phyloP scores from a whole-genome alignment of 2,797 vertebrate genomes.

The Eulemur coronatus region DNA sequence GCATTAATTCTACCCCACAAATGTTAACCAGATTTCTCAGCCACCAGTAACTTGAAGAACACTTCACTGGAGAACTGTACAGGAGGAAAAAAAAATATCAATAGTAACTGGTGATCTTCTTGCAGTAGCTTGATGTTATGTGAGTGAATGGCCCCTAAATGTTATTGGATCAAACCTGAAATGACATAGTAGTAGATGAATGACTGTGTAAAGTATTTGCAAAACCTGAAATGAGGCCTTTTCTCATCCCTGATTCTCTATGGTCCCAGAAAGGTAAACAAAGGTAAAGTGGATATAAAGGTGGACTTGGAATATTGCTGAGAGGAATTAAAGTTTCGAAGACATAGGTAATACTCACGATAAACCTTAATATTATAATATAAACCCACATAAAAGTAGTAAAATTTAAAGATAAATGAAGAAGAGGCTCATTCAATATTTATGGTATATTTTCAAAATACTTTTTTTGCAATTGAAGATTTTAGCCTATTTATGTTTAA shows the following conservation, averaged over 20 bases:
- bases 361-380: background rate
- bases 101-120: background rate
- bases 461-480: background rate
- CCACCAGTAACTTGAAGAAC: background rate
- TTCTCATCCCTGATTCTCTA: background rate
- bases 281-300: background rate
- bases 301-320: background rate
- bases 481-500: constrained; percentile 23
- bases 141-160: background rate
- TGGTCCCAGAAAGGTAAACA: background rate
- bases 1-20: background rate
- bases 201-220: background rate
- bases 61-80: background rate
- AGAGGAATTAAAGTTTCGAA: background rate
- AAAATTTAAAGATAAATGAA: background rate
- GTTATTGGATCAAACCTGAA: background rate
- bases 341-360: background rate
- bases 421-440: background rate
- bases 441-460: background rate
- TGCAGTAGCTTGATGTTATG: background rate
- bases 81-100: background rate
- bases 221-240: background rate
- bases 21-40: background rate
- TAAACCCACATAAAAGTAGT: background rate
- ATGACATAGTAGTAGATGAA: background rate